These are phyloP conservation scores for Oncorhynchus tshawytscha DNA, from an alignment of 2,113 vertebrate species.

Conservation along the genomic window DNA sequence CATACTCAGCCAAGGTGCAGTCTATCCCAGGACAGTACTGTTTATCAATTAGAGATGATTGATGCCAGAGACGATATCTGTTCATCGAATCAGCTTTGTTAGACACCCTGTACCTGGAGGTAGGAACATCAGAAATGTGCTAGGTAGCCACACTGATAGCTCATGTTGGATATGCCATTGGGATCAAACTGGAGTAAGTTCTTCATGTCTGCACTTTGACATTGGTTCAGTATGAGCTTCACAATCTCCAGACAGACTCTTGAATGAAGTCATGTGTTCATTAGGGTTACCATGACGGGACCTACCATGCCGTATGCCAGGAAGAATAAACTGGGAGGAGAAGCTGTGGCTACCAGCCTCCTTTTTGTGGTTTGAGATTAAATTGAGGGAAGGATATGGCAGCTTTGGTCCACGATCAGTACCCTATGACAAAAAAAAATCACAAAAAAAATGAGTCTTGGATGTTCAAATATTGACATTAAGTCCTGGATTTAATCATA, in stretches of 20 bases:
- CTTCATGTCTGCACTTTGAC: background rate
- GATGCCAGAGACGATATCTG: background rate
- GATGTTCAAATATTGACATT: background rate
- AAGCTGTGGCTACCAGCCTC: conserved; percentile 72
- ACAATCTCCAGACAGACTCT: background rate
- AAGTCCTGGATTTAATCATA: background rate
- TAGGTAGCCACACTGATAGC: background rate
- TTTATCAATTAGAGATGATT: background rate
- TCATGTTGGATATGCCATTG: background rate
- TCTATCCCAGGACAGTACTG: background rate
- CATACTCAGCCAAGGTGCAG: background rate
- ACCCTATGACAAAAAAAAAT: conserved; percentile 68
- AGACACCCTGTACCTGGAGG: background rate
- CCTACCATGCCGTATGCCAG: conserved; percentile 79
- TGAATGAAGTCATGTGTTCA: background rate
- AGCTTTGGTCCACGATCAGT: conserved; percentile 82
- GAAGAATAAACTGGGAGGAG: conserved; percentile 20
- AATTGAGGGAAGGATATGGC: conserved; percentile 80
- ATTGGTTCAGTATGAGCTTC: background rate
- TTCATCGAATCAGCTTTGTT: background rate
- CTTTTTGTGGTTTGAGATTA: conserved; percentile 85
- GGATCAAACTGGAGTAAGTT: background rate
- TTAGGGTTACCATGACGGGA: background rate
- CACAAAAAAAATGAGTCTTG: background rate
- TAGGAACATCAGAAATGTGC: background rate